These are phyloP conservation scores for Drosophila saltans DNA, from an alignment of 1,140 invertebrate genomes.

Conservation along the genomic window DNA sequence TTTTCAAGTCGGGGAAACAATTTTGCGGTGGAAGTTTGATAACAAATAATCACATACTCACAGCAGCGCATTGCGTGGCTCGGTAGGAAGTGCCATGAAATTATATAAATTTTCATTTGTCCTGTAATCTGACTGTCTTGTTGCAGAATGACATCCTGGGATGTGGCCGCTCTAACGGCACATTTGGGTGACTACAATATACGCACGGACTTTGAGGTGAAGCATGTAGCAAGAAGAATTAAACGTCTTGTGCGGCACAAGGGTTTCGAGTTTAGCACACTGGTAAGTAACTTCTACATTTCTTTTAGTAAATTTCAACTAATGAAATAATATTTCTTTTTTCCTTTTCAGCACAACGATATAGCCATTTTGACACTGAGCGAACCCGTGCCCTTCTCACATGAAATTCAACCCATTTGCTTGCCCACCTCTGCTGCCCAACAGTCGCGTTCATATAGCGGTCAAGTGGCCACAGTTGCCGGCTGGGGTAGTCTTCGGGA, in stretches of 20 bases:
- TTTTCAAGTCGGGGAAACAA: constrained; percentile 92
- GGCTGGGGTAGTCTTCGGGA: constrained; percentile 86
- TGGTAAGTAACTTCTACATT: constrained; percentile 85
- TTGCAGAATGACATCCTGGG: constrained; percentile 93
- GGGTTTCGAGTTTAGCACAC: constrained; percentile 91
- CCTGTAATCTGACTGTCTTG: background rate
- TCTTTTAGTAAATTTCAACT: constrained; percentile 50
- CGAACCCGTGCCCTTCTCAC: constrained; percentile 89
- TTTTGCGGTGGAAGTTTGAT: constrained; percentile 94
- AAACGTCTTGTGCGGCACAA: constrained; percentile 92
- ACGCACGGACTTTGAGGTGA: constrained; percentile 88
- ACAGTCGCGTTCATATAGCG: constrained; percentile 85
- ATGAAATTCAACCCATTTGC: constrained; percentile 92
- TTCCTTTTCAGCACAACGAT: constrained; percentile 88
- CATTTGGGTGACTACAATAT: constrained; percentile 93
- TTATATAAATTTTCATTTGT: background rate
- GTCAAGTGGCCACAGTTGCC: constrained; percentile 90
- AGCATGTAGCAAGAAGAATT: constrained; percentile 90
- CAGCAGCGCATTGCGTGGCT: constrained; percentile 95
- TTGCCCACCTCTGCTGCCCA: constrained; percentile 86
- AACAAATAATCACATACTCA: constrained; percentile 93
- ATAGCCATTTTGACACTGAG: constrained; percentile 93
- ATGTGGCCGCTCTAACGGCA: constrained; percentile 91
- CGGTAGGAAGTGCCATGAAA: constrained; percentile 86
- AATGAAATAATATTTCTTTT: too few relatives aligned